Percentiles rank a stretch among this genome's conserved stretches.
These are phyloP conservation scores for Patiria miniata DNA, from an alignment of 35 echinoderm and acorn worm genomes.

Conservation along the genomic window DNA sequence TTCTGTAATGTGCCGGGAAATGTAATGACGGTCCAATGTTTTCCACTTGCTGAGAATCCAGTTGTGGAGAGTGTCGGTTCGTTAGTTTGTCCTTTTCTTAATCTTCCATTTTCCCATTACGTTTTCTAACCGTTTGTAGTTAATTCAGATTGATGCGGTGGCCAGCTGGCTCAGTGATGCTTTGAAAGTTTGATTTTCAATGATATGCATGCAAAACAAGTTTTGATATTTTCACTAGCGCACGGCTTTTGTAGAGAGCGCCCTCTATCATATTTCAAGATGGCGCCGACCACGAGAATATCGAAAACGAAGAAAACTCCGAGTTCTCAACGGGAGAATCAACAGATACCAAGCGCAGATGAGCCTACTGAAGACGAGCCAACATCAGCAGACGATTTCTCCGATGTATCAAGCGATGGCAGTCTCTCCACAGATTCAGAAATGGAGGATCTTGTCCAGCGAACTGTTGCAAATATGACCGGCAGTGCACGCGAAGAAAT, in stretches of 20 bases:
- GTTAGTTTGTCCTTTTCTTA: too few relatives aligned
- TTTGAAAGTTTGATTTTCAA: too few relatives aligned
- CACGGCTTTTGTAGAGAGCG: background rate
- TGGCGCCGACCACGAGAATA: conserved; percentile 10
- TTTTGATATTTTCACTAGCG: too few relatives aligned
- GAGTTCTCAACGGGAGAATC: background rate
- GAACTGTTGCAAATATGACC: background rate
- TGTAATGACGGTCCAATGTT: too few relatives aligned
- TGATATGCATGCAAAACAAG: too few relatives aligned
- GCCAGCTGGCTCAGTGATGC: too few relatives aligned
- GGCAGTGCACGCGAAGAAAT: background rate
- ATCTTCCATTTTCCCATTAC: too few relatives aligned
- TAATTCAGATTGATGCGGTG: too few relatives aligned
- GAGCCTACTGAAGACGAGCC: background rate
- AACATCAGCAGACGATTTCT: background rate
- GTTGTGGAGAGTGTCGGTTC: too few relatives aligned
- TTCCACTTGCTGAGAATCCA: too few relatives aligned
- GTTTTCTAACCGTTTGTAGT: too few relatives aligned
- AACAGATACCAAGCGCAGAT: background rate
- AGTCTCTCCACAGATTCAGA: background rate
- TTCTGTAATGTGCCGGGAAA: too few relatives aligned
- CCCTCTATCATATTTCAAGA: background rate
- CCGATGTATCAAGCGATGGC: background rate
- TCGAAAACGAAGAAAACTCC: background rate
- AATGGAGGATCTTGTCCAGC: conserved; percentile 3